Base-by-base conservation (phyloP, 2,113 vertebrate genomes). In the Saccopteryx leptura region DNA sequence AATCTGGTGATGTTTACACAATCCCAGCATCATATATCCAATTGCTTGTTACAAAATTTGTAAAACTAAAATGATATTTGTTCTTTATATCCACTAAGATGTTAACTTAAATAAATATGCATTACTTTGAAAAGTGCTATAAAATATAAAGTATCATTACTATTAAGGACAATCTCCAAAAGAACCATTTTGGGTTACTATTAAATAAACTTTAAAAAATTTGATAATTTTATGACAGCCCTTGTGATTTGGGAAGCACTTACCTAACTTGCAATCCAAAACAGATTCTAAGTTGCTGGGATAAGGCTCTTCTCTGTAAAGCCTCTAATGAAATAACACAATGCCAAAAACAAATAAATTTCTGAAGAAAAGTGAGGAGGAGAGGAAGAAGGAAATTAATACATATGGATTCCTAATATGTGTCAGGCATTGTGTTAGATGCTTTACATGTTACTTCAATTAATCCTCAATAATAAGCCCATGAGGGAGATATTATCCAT, bases 261-360 rank as follows among this genome's bases (percentile, higher is more conserved):
- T 96, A 93, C 76, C 87, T 95, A 95, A 92, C 50, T 68, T 92
- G 79, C 69, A 95, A 92, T 94, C 89, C 74, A 94, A 96, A 95
- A 94, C 81, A 95, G 66, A 97, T 75, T 92, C 54, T 94, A 96
- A 95, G 50, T 90, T 96, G 94, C 72, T 92, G 80, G 48, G 61
- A 50, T 66, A 96, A 94, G 83, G 69, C 58, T 92, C 80, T 93
- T 92, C 79, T 89, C 89, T 94, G 80, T 82, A 83, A 94, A 97
- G 86, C 63, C 81, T 92, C 86, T 83, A 96, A 92, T 92, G 85
- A 94, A 92, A 92, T 90, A 94, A 90, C 75, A 94, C 85, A 96
- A 93, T 90, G 69, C 69, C 63, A 88, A 58, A 58, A 95, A 84
- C 90, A 94, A 92, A 94, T 80, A 85, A 72, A 91, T 93, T 94